A percentile compares a stretch with the other conserved stretches of the same genome.
These are phyloP conservation scores for Batillaria attramentaria DNA, from an alignment of 1,140 invertebrate genomes.

Conservation along the genomic window DNA sequence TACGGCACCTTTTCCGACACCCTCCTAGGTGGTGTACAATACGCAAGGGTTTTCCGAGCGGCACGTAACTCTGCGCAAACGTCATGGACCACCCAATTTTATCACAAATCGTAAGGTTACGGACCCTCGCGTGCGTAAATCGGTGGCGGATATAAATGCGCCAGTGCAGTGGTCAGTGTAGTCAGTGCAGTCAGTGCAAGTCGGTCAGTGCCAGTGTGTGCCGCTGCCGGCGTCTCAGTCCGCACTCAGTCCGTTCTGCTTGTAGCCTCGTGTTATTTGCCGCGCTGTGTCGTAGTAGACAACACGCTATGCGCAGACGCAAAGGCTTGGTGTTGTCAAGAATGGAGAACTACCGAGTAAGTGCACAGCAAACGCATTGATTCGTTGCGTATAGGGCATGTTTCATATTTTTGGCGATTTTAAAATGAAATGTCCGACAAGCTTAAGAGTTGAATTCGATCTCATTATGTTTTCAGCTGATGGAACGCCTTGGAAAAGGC, in stretches of 20 bases:
- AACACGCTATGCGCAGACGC: constrained; percentile 54
- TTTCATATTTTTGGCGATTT: neutral
- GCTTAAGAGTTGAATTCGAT: neutral
- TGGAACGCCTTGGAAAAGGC: constrained; percentile 62
- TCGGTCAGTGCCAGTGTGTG: too few species aligned
- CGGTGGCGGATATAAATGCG: neutral
- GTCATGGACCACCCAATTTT: too few species aligned
- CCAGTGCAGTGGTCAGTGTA: neutral
- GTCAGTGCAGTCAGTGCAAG: neutral
- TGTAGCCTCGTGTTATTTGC: too few species aligned
- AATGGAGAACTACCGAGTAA: constrained; percentile 63
- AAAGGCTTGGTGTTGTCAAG: constrained; percentile 64
- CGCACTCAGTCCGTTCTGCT: too few species aligned
- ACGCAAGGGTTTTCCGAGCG: too few species aligned
- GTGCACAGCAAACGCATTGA: neutral
- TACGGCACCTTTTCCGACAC: too few species aligned
- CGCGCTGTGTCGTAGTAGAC: too few species aligned
- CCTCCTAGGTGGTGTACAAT: too few species aligned
- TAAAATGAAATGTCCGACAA: neutral
- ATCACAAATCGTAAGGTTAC: too few species aligned
- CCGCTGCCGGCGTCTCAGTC: too few species aligned
- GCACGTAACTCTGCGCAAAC: too few species aligned
- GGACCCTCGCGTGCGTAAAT: too few species aligned
- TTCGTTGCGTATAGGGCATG: neutral
- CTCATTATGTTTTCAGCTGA: constrained; percentile 50